Evolutionary conservation across 1,140 invertebrate genomes (phyloP), one percentile per base, ranked within the genome.

Genomic region (Pteromalus puparum): DNA sequence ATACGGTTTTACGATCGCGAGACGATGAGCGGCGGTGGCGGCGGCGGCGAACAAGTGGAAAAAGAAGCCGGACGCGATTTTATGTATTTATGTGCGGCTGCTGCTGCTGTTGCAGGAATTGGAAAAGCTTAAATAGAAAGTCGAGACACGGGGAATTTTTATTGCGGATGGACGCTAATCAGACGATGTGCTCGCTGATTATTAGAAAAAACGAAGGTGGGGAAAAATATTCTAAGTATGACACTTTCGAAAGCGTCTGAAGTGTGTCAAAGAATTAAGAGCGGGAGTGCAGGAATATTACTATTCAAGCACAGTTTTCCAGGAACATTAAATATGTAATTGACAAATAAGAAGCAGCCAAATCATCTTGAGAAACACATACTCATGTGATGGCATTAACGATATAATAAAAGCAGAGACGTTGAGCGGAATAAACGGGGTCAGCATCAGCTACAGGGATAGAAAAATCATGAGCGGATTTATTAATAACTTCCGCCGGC

Each of bases 1-100:
- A 86, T 88, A 89, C 76, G 83, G 77, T 89, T 90, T 90, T 90
- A 90, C 85, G 88, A 90, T 87, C 87, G 74, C 34, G 30, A 84
- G 80, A 77, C 79, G 83, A 81, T 81, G 82, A 79, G 82, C 70
- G 30, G 2, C 70, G 72, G n/a, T 61, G 30, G 30, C 30, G 72
- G n/a, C 73, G 30, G 30, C 30, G 72, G n/a, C 73, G 74, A 75
- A n/a, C 48, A 26, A 75, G 24, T 61, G 70, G 21, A 61, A 61
- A 61, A 61, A 61, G 53, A 61, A 61, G 67, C 67, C 26, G 67
- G 28, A 70, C 46, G 28, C 26, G 76, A 81, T 85, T 88, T 76
- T 82, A 61, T 61, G 53, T 61, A 61, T 61, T 61, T 61, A 61
- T 86, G 70, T 72, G 38, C 5, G 79, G 79, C 80, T 53, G 70